Evolutionary conservation across 2,888 invertebrate species (phyloP).

Genomic region (Drosophila borealis): DNA sequence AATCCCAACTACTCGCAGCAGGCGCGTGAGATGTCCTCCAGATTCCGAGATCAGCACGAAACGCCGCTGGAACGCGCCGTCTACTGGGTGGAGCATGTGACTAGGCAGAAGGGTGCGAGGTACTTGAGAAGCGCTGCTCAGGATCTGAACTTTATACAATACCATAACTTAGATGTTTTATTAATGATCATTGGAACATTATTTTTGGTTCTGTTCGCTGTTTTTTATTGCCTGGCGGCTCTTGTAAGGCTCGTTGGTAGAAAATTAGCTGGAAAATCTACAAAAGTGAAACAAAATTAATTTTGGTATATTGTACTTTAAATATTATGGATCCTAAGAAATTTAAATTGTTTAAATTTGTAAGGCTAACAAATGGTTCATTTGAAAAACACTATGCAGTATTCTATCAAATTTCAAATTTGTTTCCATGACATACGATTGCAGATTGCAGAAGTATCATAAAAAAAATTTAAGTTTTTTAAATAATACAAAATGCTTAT

Average conservation of each 20-base stretch:
- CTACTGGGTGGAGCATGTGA: slow-evolving; percentile 83
- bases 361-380: too few relatives aligned
- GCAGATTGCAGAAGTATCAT: too few relatives aligned
- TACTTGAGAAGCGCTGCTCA: slow-evolving; percentile 80
- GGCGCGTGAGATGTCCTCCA: slow-evolving; percentile 61
- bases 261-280: not conserved
- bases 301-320: not conserved
- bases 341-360: too few relatives aligned
- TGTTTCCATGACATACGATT: too few relatives aligned
- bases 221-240: not conserved
- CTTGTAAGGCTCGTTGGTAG: not conserved
- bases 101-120: slow-evolving; percentile 81
- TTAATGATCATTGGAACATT: slow-evolving; percentile 54
- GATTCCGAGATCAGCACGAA: slow-evolving; percentile 78
- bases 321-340: not conserved
- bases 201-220: slow-evolving; percentile 1
- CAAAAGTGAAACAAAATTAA: slow-evolving; percentile 33
- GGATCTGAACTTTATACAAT: slow-evolving; percentile 76
- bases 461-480: too few relatives aligned
- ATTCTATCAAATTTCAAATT: too few relatives aligned
- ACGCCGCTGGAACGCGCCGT: slow-evolving; percentile 76
- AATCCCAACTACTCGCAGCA: slow-evolving; percentile 59
- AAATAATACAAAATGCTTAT: too few relatives aligned
- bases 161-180: slow-evolving; percentile 80
- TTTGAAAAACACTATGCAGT: too few relatives aligned